phyloP scores from a whole-genome alignment of 2,888 invertebrate species.

The Melinaea marsaeus region DNA sequence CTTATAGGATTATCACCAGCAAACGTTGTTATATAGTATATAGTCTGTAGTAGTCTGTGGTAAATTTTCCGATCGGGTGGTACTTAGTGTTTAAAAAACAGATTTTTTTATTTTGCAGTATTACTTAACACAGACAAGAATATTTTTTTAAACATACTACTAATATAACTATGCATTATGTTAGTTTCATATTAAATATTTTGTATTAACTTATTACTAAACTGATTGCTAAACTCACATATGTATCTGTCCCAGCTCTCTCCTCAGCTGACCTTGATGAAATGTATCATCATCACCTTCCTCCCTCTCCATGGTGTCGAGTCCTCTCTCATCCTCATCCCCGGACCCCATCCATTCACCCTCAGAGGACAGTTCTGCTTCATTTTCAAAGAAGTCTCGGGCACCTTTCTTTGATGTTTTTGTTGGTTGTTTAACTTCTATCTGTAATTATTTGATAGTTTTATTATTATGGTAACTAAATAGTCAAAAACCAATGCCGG shows the following conservation, averaged over 20 bases:
- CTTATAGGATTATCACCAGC: too few species aligned
- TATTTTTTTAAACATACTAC: background rate
- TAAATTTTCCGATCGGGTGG: too few species aligned
- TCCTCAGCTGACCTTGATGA: slow-evolving; percentile 85
- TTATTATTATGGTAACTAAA: slow-evolving; percentile 3
- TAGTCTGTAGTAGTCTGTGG: too few species aligned
- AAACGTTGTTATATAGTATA: too few species aligned
- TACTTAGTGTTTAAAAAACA: too few species aligned
- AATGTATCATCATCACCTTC: slow-evolving; percentile 90
- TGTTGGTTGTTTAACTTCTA: slow-evolving; percentile 42
- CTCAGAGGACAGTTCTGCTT: slow-evolving; percentile 92
- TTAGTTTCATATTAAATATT: background rate
- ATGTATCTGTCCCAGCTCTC: slow-evolving; percentile 90
- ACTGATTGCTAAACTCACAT: slow-evolving; percentile 77
- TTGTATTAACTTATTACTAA: background rate
- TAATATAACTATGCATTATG: background rate
- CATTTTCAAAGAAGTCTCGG: slow-evolving; percentile 89
- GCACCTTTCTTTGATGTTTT: slow-evolving; percentile 62
- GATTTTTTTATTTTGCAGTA: too few species aligned
- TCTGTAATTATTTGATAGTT: slow-evolving; percentile 40
- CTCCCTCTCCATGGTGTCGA: slow-evolving; percentile 90
- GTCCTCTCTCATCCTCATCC: slow-evolving; percentile 89
- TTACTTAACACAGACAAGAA: too few species aligned
- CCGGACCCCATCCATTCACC: slow-evolving; percentile 90
- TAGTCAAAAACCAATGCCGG: background rate